Conservation (phyloP, 2,797 vertebrate genomes). For the Propithecus perrieri region DNA sequence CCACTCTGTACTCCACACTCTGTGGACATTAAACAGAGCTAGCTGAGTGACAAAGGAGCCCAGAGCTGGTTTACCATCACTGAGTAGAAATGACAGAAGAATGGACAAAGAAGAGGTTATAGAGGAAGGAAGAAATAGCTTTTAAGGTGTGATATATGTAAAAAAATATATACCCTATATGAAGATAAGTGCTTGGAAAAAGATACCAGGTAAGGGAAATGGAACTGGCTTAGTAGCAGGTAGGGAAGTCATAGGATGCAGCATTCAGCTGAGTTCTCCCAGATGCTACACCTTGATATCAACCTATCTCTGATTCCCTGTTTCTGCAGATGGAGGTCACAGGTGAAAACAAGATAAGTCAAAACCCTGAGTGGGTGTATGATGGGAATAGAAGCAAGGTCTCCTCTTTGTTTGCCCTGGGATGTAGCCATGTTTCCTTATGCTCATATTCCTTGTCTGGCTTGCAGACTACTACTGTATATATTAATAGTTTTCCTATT, state of each 20-base stretch:
- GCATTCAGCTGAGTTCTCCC: background rate
- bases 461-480: constrained; percentile 23
- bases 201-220: background rate
- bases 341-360: constrained; percentile 3
- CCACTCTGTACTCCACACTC: background rate
- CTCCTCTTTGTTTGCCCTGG: background rate
- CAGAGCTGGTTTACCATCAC: background rate
- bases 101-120: background rate
- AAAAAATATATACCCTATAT: background rate
- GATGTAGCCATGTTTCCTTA: background rate
- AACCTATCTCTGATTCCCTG: background rate
- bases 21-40: background rate
- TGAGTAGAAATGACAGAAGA: background rate
- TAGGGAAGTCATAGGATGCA: background rate
- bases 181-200: background rate
- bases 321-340: background rate
- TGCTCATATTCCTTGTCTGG: background rate
- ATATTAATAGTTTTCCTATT: background rate
- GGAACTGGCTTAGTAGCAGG: background rate
- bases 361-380: background rate
- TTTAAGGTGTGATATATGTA: background rate
- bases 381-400: background rate
- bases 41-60: background rate
- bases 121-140: background rate
- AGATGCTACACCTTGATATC: background rate